Evolutionary conservation across 2,797 vertebrate species (phyloP), one percentile per base, ranked within the genome.

Genomic region (Coccyzus lansbergi): DNA sequence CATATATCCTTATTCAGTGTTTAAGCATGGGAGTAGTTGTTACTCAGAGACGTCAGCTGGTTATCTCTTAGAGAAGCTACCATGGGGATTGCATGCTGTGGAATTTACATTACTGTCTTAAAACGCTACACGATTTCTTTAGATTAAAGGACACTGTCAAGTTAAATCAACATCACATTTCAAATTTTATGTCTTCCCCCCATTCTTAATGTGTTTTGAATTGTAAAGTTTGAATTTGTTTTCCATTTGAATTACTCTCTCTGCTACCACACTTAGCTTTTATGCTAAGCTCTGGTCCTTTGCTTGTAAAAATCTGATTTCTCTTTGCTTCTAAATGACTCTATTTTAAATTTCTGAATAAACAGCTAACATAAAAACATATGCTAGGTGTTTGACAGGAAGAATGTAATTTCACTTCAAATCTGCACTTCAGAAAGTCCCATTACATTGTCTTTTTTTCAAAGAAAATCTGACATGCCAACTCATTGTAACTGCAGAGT

Each of bases 1-100:
- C 64, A 75, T 67, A 64, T 67, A 78, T 76, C 70, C 81, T 95
- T 77, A 86, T 65, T 80, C 84, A 94, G 53, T 58, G 63, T 67
- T 72, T 88, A 77, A 71, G 56, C 78, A 84, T 6, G 49, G 67
- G 80, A 90, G 40, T 26, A 67, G 80, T 19, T 90, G 77, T 79
- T 94, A 67, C 74, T 93, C 56, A 65, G 44, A 79, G 46, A 31
- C 94, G 74, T 92, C 78, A 85, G 53, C 46, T 64, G 75, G 70
- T 88, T 94, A 48, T 77, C 81, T 88, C 49, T 88, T 58, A 29
- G 24, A 84, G 65, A 87, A 88, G 25, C 28, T 60, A 44, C 33
- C 59, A 26, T n/a, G 71, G 62, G 46, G 29, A 77, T 74, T 68
- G 26, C 59, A 21, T 70, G 74, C 67, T 63, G 60, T 79, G 49